phyloP scores from a whole-genome alignment of 2,888 invertebrate genomes.

The Luffia ferchaultella region DNA sequence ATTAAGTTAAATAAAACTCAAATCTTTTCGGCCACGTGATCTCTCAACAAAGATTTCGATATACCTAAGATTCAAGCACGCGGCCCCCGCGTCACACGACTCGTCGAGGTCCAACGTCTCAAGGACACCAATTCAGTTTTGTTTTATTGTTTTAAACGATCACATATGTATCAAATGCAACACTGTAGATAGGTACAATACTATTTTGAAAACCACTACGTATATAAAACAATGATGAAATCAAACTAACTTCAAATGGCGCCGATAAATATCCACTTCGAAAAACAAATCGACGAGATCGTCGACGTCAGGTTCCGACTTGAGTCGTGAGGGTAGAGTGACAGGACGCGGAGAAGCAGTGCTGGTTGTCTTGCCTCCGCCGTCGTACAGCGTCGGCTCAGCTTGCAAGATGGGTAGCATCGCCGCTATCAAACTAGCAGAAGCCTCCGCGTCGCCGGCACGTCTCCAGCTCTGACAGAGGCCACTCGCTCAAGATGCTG shows the following conservation, averaged over 20 bases:
- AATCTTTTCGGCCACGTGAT: no score
- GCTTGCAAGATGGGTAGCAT: slow-evolving; percentile 60
- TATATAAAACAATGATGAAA: slow-evolving; percentile 1
- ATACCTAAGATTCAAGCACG: no score
- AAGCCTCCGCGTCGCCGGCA: slow-evolving; percentile 47
- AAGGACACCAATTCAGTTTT: no score
- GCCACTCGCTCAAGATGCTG: slow-evolving; percentile 43
- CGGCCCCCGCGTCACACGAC: no score
- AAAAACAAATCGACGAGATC: slow-evolving; percentile 57
- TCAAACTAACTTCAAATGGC: slow-evolving; percentile 44
- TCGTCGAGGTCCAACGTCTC: neutral
- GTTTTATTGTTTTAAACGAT: no score
- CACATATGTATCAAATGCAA: no score
- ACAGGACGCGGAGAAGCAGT: slow-evolving; percentile 46
- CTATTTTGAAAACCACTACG: no score
- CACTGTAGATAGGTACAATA: no score
- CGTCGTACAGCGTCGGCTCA: slow-evolving; percentile 49
- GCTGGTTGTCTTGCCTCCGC: slow-evolving; percentile 42
- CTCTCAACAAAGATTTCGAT: no score
- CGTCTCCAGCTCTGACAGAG: slow-evolving; percentile 65
- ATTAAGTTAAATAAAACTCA: no score
- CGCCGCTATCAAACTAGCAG: slow-evolving; percentile 32
- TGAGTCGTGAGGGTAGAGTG: slow-evolving; percentile 51
- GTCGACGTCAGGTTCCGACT: slow-evolving; percentile 47
- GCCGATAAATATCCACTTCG: slow-evolving; percentile 56